Evolutionary conservation across 2,888 invertebrate genomes (phyloP), one percentile per base, ranked within the genome.

Genomic region (Drosophila multiciliata): DNA sequence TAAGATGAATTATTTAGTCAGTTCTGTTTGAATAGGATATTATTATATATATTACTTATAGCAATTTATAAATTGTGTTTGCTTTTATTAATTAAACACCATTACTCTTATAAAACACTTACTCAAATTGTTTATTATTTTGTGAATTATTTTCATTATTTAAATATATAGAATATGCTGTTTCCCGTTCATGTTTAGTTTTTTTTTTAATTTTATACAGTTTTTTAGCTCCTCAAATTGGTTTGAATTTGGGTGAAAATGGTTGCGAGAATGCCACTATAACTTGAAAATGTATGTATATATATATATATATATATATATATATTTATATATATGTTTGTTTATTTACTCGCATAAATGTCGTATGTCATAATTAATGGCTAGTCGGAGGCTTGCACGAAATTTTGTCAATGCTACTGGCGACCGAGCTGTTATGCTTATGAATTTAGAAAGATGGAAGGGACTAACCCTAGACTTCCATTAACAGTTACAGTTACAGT

Each of bases 321-420:
- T 35, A 33, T 52, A 23, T 45, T n/a, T 38, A 40, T 54, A 35
- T 62, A 17, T 66, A 35, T 60, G 12, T 45, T 20, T 63, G 12
- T 60, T 23, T 69, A 53, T 58, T 74, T 70, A 54, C 58, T 78
- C 75, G 61, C 75, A 79, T 72, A 76, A 80, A 73, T 71, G 86
- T 71, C 88, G 78, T 76, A 74, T 74, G 73, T 86, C 81, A 86
- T 81, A 79, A 83, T 88, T 86, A 85, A 85, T 88, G 83, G 81
- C 64, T 75, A 71, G 75, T 73, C 66, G 48, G 74, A 53, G 55
- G 57, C 66, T 64, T 50, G 65, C 71, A 77, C 74, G 62, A 83
- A 75, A 71, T 69, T 65, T 70, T 79, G 86, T 85, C 84, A 86
- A 88, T 84, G 74, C 76, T 66, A 5, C 11, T n/a, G 42, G 58